Conservation (phyloP, 2,113 vertebrate species). For the Cyphomyrus plagiostoma region DNA sequence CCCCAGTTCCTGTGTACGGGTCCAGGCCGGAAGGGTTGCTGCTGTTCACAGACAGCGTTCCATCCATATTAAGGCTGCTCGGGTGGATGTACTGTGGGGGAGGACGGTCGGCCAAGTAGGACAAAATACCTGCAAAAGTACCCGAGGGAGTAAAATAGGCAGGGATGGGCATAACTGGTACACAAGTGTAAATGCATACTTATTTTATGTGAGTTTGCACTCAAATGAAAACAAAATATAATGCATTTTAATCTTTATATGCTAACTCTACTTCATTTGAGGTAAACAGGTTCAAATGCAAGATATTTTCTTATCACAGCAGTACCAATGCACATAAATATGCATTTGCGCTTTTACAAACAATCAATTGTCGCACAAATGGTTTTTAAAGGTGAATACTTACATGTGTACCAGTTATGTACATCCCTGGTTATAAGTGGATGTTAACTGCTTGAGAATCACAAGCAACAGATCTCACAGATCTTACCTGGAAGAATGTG, state of each 20-base stretch:
- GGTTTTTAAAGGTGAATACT: too few relatives aligned
- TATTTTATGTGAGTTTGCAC: too few relatives aligned
- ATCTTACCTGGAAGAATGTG: constrained; percentile 90
- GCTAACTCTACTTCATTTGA: too few relatives aligned
- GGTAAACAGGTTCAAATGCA: too few relatives aligned
- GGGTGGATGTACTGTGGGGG: constrained; percentile 97
- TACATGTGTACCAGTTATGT: too few relatives aligned
- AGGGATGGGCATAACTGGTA: not conserved
- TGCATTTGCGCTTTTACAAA: too few relatives aligned
- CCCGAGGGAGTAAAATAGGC: not conserved
- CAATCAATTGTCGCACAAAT: too few relatives aligned
- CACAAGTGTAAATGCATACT: too few relatives aligned
- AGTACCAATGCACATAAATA: too few relatives aligned
- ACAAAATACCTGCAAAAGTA: constrained; percentile 76
- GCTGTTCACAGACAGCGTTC: constrained; percentile 74
- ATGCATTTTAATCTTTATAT: too few relatives aligned
- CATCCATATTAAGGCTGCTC: constrained; percentile 85
- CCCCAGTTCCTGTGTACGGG: constrained; percentile 75
- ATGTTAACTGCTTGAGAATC: not conserved
- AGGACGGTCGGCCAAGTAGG: constrained; percentile 93
- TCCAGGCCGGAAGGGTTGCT: constrained; percentile 79
- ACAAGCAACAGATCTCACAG: not conserved
- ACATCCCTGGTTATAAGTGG: not conserved
- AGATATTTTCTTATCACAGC: too few relatives aligned
- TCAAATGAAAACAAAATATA: too few relatives aligned